Conservation (phyloP, 1,140 invertebrate species). For the Cherax destructor region DNA sequence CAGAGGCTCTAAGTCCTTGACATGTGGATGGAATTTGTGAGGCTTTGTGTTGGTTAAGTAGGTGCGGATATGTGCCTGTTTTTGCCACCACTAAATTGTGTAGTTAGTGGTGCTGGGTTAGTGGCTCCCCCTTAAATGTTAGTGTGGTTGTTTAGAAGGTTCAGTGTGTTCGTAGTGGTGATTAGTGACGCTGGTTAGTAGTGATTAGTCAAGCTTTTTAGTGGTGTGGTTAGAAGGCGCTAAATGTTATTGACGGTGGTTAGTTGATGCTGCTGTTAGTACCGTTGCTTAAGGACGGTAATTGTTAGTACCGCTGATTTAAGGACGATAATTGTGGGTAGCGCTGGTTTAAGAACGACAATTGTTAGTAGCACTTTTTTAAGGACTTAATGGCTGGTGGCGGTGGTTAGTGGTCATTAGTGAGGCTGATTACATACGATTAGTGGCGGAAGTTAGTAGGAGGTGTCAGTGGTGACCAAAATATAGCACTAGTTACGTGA, state of each 20-base stretch:
- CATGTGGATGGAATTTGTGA: slow-evolving; percentile 51
- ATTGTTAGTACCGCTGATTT: too few relatives aligned
- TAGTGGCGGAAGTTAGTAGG: too few relatives aligned
- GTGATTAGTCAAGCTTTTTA: background rate
- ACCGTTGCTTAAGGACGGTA: too few relatives aligned
- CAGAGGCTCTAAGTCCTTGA: slow-evolving; percentile 35
- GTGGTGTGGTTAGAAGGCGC: background rate
- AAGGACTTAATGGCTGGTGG: too few relatives aligned
- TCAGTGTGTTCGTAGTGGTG: background rate
- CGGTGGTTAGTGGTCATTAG: too few relatives aligned
- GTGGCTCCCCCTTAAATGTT: background rate
- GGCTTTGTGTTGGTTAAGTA: slow-evolving; percentile 47
- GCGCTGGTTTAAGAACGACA: too few relatives aligned
- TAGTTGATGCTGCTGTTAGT: background rate
- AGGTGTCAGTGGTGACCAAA: too few relatives aligned
- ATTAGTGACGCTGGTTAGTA: background rate
- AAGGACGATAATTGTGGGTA: too few relatives aligned
- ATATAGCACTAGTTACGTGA: too few relatives aligned
- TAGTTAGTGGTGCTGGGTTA: background rate
- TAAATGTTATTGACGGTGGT: background rate
- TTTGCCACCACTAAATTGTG: background rate
- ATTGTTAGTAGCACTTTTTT: too few relatives aligned
- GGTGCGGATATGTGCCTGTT: background rate
- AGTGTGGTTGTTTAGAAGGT: background rate
- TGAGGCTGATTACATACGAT: too few relatives aligned